Conservation (phyloP, 2,113 vertebrate species). For the Hypomesus transpacificus region DNA sequence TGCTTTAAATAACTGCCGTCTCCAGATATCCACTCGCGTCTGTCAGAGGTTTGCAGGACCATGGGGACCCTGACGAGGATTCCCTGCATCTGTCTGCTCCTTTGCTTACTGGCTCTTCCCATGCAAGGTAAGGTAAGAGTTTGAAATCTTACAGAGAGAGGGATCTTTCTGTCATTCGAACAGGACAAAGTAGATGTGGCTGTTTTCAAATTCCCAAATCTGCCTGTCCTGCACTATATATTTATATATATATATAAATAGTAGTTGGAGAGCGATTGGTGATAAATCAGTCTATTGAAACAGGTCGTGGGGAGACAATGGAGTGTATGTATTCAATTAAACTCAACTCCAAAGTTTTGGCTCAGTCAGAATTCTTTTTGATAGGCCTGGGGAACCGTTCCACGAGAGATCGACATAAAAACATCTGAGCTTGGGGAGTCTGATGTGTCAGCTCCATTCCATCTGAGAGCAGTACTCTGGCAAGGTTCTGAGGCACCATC, state of each 20-base stretch:
- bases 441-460: not conserved
- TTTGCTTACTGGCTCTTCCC: constrained; percentile 51
- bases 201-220: not conserved
- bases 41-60: constrained; percentile 30
- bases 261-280: constrained; percentile 18
- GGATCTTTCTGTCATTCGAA: too few species aligned
- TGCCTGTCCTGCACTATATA: constrained; percentile 21
- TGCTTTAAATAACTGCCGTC: constrained; percentile 26
- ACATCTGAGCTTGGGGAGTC: constrained; percentile 22
- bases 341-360: constrained; percentile 38
- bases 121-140: constrained; percentile 60
- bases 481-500: too few species aligned
- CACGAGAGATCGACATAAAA: not conserved
- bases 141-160: not conserved
- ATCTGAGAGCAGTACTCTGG: too few species aligned
- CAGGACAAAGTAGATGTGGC: too few species aligned
- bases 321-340: constrained; percentile 47
- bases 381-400: constrained; percentile 41
- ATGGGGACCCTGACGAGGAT: constrained; percentile 42
- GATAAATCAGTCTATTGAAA: constrained; percentile 35
- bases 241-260: too few species aligned
- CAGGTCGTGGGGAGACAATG: constrained; percentile 40
- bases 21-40: constrained; percentile 37
- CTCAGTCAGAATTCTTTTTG: constrained; percentile 34
- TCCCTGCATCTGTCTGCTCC: constrained; percentile 35